These are phyloP conservation scores for Hylomyscus alleni DNA, from an alignment of 2,797 vertebrate genomes.

Conservation along the genomic window DNA sequence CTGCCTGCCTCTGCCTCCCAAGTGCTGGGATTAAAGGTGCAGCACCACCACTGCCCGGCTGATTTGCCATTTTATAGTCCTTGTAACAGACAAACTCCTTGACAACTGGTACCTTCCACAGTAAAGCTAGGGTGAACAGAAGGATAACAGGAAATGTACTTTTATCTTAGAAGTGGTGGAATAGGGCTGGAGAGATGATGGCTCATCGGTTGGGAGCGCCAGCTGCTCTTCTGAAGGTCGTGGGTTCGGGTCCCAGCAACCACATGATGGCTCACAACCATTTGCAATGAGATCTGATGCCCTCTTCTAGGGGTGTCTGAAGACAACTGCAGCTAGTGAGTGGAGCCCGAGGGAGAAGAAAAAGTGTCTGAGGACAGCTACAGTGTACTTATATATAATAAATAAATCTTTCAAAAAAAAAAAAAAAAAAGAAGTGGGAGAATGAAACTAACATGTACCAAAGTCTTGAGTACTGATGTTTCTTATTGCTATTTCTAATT, in stretches of 20 bases:
- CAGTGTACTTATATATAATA: too few species aligned
- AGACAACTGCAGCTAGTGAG: too few species aligned
- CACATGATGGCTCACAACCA: too few species aligned
- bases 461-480: conserved; percentile 13
- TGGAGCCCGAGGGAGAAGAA: too few species aligned
- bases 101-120: neutral
- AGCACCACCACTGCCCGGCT: too few species aligned
- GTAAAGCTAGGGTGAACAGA: neutral
- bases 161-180: conserved; percentile 35
- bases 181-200: neutral
- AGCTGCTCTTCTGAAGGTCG: too few species aligned
- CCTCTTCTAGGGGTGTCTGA: too few species aligned
- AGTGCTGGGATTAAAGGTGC: neutral
- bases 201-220: too few species aligned
- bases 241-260: too few species aligned
- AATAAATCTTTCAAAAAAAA: too few species aligned
- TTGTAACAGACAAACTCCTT: conserved; percentile 26
- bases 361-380: too few species aligned
- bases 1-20: neutral
- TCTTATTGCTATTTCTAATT: conserved; percentile 18
- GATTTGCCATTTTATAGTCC: conserved; percentile 3
- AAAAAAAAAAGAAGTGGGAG: neutral
- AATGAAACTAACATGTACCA: neutral
- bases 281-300: too few species aligned
- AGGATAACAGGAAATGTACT: conserved; percentile 2